Evolutionary conservation across 1,140 invertebrate species (phyloP), one percentile per base, ranked within the genome.

Genomic region (Penaeus indicus): DNA sequence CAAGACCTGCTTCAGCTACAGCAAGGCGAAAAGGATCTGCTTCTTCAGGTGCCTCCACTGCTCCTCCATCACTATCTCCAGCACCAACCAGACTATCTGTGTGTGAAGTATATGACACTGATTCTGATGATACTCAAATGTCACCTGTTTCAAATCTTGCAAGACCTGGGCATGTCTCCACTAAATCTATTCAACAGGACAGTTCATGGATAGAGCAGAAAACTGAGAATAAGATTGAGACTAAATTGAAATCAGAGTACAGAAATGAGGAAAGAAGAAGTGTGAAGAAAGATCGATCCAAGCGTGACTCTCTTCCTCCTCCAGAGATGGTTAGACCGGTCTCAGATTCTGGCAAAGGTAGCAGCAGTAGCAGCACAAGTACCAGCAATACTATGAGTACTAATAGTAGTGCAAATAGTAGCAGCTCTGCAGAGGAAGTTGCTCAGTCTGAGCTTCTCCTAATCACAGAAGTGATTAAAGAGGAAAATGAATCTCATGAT

Each of bases 281-380:
- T 61, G 63, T 88, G 64, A 88, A 88, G 62, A 88, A 84, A 25
- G 87, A 88, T 22, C 47, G 81, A 84, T 61, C 38, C 0, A 54
- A 82, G 21, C 81, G 75, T 67, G 87, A 88, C n/a, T 62, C 69
- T 22, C 81, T 54, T 47, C 79, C 80, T 25, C 72, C 81, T 27
- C 13, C 85, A 79, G 87, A 88, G 22, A 61, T 60, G 19, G 25
- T 88, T 22, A 84, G 72, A 63, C 32, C 72, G 19, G 25, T 77
- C n/a, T 32, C 62, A 27, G 90, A 90, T 83, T 79, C 72, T 8
- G 85, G 81, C 22, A 91, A 91, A 67, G 88, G 69, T n/a, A 88
- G 89, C 47, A 82, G 54, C 42, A 83, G 85, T 38, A 85, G 80
- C 32, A 81, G 47, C 8, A 42, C 81, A 18, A 90, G 82, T 80